phyloP scores from a whole-genome alignment of 2,797 vertebrate genomes.

The Oreochromis grahami region DNA sequence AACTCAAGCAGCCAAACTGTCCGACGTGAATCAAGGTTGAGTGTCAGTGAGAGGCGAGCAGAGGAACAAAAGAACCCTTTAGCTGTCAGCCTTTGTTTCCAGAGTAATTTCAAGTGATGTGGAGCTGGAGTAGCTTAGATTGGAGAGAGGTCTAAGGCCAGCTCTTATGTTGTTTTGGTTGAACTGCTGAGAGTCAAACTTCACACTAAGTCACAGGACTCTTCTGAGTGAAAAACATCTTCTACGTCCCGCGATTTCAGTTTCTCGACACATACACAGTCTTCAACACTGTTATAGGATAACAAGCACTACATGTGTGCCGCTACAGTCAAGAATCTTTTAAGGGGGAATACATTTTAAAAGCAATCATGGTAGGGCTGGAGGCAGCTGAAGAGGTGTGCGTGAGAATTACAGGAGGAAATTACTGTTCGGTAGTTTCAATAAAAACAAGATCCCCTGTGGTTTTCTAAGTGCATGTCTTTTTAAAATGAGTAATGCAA shows the following conservation, averaged over 20 bases:
- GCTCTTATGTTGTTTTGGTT: background rate
- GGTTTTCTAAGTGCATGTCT: background rate
- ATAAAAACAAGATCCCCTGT: background rate
- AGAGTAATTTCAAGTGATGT: background rate
- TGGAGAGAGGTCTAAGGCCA: background rate
- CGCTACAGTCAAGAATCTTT: background rate
- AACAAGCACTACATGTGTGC: background rate
- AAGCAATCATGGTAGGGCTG: background rate
- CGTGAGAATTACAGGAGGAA: background rate
- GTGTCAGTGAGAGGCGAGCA: background rate
- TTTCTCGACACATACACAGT: background rate
- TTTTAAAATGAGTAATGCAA: background rate
- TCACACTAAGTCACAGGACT: background rate
- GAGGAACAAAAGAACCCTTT: background rate
- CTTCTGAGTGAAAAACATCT: background rate
- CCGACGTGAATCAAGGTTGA: background rate
- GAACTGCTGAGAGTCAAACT: background rate
- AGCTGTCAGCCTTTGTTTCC: background rate
- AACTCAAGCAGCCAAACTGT: background rate
- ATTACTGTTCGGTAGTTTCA: background rate
- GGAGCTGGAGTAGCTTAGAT: background rate
- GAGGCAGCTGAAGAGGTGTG: background rate
- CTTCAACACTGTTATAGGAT: background rate
- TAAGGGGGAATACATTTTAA: constrained; percentile 6
- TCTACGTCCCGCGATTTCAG: background rate